These are phyloP conservation scores for Argyresthia albistria DNA, from an alignment of 2,888 invertebrate species.

Conservation along the genomic window DNA sequence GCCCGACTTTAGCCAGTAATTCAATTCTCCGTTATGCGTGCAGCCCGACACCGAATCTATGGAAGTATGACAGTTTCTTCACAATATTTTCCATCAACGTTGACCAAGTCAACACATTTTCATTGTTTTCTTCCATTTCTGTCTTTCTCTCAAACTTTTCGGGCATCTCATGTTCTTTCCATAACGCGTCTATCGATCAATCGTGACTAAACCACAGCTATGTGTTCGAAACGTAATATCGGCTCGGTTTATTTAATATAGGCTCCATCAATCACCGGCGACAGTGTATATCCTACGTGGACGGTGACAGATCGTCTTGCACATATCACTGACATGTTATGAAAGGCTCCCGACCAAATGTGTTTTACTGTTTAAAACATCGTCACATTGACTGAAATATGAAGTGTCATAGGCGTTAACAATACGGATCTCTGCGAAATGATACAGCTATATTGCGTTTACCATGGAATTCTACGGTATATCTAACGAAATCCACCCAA, in stretches of 20 bases:
- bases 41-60: not conserved
- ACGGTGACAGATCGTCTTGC: slow-evolving; percentile 43
- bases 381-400: too few relatives aligned
- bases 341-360: slow-evolving; percentile 6
- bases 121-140: not conserved
- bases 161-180: slow-evolving; percentile 18
- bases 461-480: too few relatives aligned
- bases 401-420: too few relatives aligned
- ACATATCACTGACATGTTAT: slow-evolving; percentile 35
- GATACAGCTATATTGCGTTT: too few relatives aligned
- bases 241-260: slow-evolving; percentile 63
- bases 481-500: too few relatives aligned
- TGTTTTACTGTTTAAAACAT: not conserved
- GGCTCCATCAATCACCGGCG: slow-evolving; percentile 55
- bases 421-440: too few relatives aligned
- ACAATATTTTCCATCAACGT: not conserved
- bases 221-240: slow-evolving; percentile 63
- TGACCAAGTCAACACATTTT: not conserved
- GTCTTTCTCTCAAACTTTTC: not conserved
- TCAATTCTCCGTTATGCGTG: too few relatives aligned
- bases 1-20: too few relatives aligned
- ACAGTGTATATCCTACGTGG: slow-evolving; percentile 34
- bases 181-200: slow-evolving; percentile 49
- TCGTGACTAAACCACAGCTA: slow-evolving; percentile 48
- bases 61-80: not conserved